Conservation (phyloP, 2,113 vertebrate genomes). For the Callocephalon fimbriatum region DNA sequence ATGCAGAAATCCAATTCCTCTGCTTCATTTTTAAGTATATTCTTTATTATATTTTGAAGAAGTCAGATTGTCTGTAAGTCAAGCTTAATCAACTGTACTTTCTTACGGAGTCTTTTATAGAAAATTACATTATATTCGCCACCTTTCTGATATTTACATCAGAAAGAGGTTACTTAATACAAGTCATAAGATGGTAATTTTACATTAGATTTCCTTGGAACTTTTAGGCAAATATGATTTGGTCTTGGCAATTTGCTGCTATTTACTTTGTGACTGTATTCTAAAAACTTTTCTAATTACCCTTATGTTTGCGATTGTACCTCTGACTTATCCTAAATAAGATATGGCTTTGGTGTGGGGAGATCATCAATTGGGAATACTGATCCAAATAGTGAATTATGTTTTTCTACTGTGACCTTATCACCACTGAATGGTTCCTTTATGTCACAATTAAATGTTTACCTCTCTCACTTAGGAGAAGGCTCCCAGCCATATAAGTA, state of each 20-base stretch:
- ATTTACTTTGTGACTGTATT: not conserved
- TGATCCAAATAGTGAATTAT: not conserved
- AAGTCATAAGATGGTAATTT: not conserved
- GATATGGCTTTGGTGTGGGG: not conserved
- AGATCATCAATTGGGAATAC: not conserved
- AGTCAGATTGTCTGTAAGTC: not conserved
- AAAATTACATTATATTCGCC: not conserved
- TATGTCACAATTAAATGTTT: not conserved
- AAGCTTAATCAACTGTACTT: not conserved
- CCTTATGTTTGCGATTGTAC: not conserved
- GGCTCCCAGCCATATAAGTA: not conserved
- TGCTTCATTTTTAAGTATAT: not conserved
- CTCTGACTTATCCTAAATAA: not conserved
- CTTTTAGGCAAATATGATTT: not conserved
- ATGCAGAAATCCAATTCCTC: not conserved
- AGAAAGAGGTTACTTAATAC: not conserved
- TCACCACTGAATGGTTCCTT: not conserved
- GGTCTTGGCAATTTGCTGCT: not conserved
- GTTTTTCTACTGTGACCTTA: not conserved
- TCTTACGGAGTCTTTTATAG: not conserved
- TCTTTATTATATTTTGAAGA: not conserved
- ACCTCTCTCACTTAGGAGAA: not conserved
- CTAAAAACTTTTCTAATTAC: not conserved
- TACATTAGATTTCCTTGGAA: not conserved
- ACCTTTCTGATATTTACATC: not conserved